Evolutionary conservation across 2,888 invertebrate genomes (phyloP).

Genomic region (Agonopterix alstromeriana): DNA sequence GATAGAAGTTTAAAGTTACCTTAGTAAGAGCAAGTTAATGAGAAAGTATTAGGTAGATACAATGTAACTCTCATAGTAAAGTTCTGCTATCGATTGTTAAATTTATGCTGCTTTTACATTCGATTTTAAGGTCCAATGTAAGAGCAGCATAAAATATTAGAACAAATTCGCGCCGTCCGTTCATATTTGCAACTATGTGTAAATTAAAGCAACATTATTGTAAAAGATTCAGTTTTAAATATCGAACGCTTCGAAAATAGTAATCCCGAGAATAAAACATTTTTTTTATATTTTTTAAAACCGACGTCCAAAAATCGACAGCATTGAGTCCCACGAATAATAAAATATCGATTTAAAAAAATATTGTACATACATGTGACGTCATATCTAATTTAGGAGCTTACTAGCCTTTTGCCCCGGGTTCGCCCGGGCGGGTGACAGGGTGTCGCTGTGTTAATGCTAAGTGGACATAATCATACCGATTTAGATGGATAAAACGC

Average conservation of each 20-base stretch:
- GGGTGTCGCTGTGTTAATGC: conserved; percentile 72
- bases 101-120: not conserved
- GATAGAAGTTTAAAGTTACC: conserved; percentile 47
- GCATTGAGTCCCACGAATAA: no score
- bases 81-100: conserved; percentile 38
- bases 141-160: conserved; percentile 13
- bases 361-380: conserved; percentile 56
- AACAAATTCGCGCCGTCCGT: conserved; percentile 56
- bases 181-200: conserved; percentile 18
- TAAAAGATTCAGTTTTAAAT: conserved; percentile 1
- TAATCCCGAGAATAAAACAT: not conserved
- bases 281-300: no score
- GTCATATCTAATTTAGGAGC: conserved; percentile 74
- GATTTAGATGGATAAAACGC: conserved; percentile 33
- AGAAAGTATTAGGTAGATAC: conserved; percentile 35
- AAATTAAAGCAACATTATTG: not conserved
- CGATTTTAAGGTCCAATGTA: not conserved
- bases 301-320: no score
- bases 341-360: conserved; percentile 4
- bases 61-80: conserved; percentile 35
- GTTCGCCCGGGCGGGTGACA: conserved; percentile 69
- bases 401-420: conserved; percentile 75
- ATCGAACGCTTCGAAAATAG: conserved; percentile 8
- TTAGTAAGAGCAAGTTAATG: conserved; percentile 31
- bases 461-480: conserved; percentile 64